These are phyloP conservation scores for Drosophila bocki DNA, from an alignment of 1,140 invertebrate genomes.

Conservation along the genomic window DNA sequence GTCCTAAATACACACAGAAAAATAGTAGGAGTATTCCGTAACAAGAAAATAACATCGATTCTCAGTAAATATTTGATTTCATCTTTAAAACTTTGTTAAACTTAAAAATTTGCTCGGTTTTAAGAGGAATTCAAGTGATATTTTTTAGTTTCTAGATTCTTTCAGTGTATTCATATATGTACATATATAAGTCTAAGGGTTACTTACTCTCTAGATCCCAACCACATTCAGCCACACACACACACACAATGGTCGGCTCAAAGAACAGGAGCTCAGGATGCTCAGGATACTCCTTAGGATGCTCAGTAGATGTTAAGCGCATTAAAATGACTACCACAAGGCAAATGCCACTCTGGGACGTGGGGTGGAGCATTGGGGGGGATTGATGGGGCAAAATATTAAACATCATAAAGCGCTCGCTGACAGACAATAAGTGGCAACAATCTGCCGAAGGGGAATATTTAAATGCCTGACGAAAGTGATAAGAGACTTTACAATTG, in stretches of 20 bases:
- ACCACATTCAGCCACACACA: constrained; percentile 30
- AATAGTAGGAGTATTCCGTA: neutral
- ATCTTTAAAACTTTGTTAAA: neutral
- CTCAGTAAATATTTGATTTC: neutral
- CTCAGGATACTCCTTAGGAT: constrained; percentile 26
- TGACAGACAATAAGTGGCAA: constrained; percentile 33
- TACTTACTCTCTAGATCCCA: constrained; percentile 17
- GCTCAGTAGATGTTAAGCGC: constrained; percentile 56
- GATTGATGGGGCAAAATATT: constrained; percentile 6
- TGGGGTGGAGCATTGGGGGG: neutral
- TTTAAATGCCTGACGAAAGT: constrained; percentile 14
- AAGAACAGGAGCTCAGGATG: constrained; percentile 41
- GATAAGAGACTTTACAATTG: neutral
- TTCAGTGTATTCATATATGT: constrained; percentile 17
- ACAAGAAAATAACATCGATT: neutral
- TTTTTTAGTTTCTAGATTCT: neutral
- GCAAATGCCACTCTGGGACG: constrained; percentile 19
- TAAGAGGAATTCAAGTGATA: neutral
- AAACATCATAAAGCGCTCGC: constrained; percentile 23
- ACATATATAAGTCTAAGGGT: constrained; percentile 6
- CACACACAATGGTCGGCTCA: constrained; percentile 13
- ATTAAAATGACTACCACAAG: constrained; percentile 55
- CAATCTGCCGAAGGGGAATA: constrained; percentile 14
- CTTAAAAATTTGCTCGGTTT: too few relatives aligned
- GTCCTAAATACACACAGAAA: constrained; percentile 8